Conservation (phyloP, 2,888 invertebrate species). For the Lepidochrysops patricia region DNA sequence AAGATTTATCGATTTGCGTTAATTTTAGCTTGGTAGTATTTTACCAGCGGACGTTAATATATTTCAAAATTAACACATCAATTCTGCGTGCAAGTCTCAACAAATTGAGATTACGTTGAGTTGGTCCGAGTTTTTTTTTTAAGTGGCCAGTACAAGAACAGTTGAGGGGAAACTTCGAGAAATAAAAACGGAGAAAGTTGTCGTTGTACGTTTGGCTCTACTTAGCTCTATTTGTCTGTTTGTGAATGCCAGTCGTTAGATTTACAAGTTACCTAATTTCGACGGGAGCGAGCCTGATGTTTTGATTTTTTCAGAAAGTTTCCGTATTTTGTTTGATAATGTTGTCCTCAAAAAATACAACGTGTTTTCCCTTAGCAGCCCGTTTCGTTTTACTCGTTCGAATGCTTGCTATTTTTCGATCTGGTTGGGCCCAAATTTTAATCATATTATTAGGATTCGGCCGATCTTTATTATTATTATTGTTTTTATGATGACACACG, state of each 20-base stretch:
- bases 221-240: not conserved
- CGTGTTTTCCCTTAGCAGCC: not conserved
- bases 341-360: not conserved
- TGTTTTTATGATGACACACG: not conserved
- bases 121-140: not conserved
- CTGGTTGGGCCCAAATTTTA: not conserved
- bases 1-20: no score
- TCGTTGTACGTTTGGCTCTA: not conserved
- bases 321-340: not conserved
- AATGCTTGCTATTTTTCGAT: not conserved
- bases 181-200: not conserved
- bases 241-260: not conserved
- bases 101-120: not conserved
- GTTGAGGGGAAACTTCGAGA: not conserved
- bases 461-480: not conserved
- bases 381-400: not conserved
- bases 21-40: no score
- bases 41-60: no score
- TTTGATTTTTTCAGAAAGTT: not conserved
- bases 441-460: not conserved
- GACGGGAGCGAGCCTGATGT: not conserved
- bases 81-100: not conserved
- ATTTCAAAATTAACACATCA: not conserved
- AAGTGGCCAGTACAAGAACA: not conserved
- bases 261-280: constrained; percentile 3